phyloP scores from a whole-genome alignment of 2,113 vertebrate species.

The Microcebus lehilahytsara region DNA sequence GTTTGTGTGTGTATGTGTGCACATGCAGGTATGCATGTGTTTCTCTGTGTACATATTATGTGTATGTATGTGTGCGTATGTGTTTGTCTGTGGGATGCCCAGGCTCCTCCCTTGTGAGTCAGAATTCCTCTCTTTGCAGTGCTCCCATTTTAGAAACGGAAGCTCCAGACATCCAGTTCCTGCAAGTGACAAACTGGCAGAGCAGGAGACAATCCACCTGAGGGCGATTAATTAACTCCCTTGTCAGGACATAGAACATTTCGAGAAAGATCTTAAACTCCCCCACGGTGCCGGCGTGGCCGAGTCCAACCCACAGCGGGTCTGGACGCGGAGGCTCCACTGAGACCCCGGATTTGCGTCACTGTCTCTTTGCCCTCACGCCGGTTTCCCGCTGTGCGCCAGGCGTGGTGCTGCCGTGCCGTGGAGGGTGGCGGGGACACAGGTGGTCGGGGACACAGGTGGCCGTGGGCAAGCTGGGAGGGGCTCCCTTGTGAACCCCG shows the following conservation, averaged over 20 bases:
- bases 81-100: background rate
- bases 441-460: fast-evolving
- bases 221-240: background rate
- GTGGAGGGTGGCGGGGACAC: background rate
- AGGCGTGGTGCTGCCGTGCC: background rate
- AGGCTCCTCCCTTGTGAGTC: background rate
- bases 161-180: background rate
- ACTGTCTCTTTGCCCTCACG: background rate
- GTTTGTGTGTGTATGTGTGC: background rate
- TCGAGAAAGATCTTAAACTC: background rate
- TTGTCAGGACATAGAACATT: background rate
- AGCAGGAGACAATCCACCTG: background rate
- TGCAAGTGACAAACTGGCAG: background rate
- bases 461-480: background rate
- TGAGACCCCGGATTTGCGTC: background rate
- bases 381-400: background rate
- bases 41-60: too few relatives aligned
- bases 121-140: background rate
- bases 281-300: background rate
- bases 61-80: background rate
- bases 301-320: fast-evolving
- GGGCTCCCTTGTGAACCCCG: background rate
- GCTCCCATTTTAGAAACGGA: background rate
- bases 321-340: background rate
- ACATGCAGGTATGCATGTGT: background rate